phyloP scores from a whole-genome alignment of 2,113 vertebrate genomes.

The Helogale parvula region DNA sequence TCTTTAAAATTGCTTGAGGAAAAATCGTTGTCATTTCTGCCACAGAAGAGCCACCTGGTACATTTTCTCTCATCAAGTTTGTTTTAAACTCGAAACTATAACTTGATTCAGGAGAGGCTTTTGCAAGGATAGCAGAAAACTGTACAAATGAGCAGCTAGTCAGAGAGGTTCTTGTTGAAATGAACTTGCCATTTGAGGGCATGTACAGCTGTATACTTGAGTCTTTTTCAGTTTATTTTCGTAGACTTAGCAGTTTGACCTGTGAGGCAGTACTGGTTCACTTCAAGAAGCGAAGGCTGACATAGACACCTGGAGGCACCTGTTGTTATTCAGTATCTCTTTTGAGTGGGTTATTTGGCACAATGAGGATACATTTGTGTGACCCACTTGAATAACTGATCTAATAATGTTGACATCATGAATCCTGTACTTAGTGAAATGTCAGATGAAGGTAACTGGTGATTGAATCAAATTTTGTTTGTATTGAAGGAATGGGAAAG shows the following conservation, averaged over 20 bases:
- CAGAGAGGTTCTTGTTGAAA: background rate
- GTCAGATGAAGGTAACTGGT: slow-evolving; percentile 62
- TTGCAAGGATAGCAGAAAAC: slow-evolving; percentile 4
- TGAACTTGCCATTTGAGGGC: slow-evolving; percentile 39
- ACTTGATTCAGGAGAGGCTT: slow-evolving; percentile 51
- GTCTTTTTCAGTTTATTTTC: slow-evolving; percentile 53
- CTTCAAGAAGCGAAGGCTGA: slow-evolving; percentile 35
- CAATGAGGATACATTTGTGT: slow-evolving; percentile 17
- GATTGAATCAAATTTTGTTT: slow-evolving; percentile 62
- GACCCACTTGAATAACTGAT: slow-evolving; percentile 50
- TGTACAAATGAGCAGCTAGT: background rate
- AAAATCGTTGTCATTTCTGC: slow-evolving; percentile 80
- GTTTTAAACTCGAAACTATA: slow-evolving; percentile 40
- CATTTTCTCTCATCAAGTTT: slow-evolving; percentile 29
- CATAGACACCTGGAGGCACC: slow-evolving; percentile 27
- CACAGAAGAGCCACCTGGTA: slow-evolving; percentile 49
- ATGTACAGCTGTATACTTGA: background rate
- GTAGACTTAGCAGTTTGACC: slow-evolving; percentile 48
- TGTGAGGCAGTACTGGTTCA: slow-evolving; percentile 55
- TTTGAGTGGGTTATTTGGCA: slow-evolving; percentile 59
- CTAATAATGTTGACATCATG: slow-evolving; percentile 56
- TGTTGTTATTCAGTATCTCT: background rate
- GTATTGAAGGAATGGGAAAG: slow-evolving; percentile 73
- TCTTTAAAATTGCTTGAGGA: slow-evolving; percentile 69
- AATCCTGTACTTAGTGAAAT: slow-evolving; percentile 68